Evolutionary conservation across 2,797 vertebrate species (phyloP).

Genomic region (Squalus acanthias): DNA sequence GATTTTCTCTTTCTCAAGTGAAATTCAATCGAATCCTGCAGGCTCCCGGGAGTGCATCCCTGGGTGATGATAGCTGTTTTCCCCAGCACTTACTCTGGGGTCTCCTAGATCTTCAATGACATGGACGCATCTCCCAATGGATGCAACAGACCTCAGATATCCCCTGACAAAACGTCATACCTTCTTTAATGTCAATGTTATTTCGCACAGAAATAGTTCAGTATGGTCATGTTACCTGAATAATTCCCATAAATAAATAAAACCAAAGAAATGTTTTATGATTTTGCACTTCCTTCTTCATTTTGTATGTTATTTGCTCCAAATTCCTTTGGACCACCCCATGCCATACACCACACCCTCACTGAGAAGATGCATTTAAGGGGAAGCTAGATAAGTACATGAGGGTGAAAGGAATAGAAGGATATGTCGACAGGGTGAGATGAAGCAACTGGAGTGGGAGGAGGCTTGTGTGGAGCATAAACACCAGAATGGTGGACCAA

Average conservation of each 20-base stretch:
- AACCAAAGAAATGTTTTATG: not conserved
- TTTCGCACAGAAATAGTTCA: not conserved
- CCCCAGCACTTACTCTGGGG: not conserved
- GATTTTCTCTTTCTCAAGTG: not conserved
- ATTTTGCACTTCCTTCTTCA: not conserved
- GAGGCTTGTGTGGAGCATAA: not conserved
- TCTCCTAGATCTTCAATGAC: not conserved
- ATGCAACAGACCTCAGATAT: not conserved
- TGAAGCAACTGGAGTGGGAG: not conserved
- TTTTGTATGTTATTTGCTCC: not conserved
- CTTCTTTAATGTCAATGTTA: not conserved
- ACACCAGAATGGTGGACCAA: not conserved
- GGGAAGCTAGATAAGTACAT: not conserved
- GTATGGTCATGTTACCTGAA: not conserved
- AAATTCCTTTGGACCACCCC: not conserved
- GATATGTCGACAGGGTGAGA: not conserved
- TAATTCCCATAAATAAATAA: not conserved
- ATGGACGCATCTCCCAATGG: not conserved
- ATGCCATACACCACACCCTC: not conserved
- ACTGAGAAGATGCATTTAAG: not conserved
- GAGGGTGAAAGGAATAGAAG: not conserved
- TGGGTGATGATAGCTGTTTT: not conserved
- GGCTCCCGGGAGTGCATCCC: not conserved
- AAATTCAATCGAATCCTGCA: not conserved
- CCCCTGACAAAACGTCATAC: too few relatives aligned